phyloP scores from a whole-genome alignment of 2,113 vertebrate genomes.

The Vireo altiloquus region DNA sequence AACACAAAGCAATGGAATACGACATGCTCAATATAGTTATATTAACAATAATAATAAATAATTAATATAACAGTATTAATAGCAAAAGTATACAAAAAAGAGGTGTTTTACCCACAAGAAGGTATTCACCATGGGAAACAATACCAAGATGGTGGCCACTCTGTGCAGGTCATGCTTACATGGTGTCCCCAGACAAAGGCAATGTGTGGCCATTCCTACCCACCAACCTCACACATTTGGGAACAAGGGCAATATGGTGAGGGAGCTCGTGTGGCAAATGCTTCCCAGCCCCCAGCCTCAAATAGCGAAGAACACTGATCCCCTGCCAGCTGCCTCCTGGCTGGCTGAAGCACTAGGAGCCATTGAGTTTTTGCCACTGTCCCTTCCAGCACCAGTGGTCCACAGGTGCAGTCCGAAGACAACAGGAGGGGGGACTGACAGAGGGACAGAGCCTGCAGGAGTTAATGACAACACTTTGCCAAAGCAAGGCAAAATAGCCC shows the following conservation, averaged over 20 bases:
- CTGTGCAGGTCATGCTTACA: accelerated
- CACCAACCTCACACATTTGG: accelerated
- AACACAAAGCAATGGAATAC: neutral
- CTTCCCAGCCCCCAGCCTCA: neutral
- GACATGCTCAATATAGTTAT: neutral
- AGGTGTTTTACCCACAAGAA: neutral
- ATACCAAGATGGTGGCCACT: neutral
- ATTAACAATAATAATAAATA: neutral
- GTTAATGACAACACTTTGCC: neutral
- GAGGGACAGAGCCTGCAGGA: neutral
- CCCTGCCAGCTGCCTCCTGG: neutral
- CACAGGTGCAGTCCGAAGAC: neutral
- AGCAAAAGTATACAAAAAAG: neutral
- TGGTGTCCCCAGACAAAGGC: neutral
- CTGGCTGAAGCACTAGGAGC: neutral
- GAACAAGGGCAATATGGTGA: neutral
- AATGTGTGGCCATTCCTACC: accelerated
- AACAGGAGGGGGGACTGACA: neutral
- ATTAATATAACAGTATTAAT: neutral
- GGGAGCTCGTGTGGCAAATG: accelerated
- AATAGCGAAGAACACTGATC: accelerated
- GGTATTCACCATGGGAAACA: neutral
- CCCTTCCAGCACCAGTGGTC: neutral
- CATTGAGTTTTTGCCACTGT: accelerated
- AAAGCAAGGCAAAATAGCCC: neutral